Percentiles rank a stretch among this genome's conserved stretches.
Evolutionary conservation across 1,140 invertebrate genomes (phyloP).

Genomic region (Cryptotermes secundus): DNA sequence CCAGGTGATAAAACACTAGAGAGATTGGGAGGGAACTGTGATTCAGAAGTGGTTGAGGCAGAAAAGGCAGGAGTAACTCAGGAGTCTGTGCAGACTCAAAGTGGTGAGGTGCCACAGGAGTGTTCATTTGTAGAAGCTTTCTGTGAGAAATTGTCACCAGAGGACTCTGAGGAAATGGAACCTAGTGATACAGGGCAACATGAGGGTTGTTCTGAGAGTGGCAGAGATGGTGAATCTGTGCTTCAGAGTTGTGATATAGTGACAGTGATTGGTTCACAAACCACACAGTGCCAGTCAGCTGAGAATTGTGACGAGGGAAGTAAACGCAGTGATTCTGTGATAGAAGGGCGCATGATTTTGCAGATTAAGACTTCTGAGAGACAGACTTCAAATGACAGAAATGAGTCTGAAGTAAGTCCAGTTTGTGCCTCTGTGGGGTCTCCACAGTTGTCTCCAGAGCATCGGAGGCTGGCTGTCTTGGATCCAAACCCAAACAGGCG

Average conservation of each 20-base stretch:
- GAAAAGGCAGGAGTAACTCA: neutral
- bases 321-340: neutral
- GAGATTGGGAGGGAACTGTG: neutral
- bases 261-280: too few species aligned
- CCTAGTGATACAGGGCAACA: neutral
- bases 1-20: neutral
- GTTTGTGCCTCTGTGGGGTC: neutral
- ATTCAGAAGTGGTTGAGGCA: too few species aligned
- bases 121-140: neutral
- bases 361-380: neutral
- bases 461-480: neutral
- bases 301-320: neutral
- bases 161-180: too few species aligned
- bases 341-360: neutral
- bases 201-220: neutral
- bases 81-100: neutral
- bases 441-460: slow-evolving; percentile 22
- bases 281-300: too few species aligned
- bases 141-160: too few species aligned
- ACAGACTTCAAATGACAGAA: neutral
- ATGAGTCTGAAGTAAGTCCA: neutral
- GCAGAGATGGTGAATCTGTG: neutral
- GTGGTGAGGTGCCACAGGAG: neutral
- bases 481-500: slow-evolving; percentile 39
- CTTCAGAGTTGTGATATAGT: neutral